Base-by-base conservation (phyloP, 2,888 invertebrate species). In the Euplexia lucipara region DNA sequence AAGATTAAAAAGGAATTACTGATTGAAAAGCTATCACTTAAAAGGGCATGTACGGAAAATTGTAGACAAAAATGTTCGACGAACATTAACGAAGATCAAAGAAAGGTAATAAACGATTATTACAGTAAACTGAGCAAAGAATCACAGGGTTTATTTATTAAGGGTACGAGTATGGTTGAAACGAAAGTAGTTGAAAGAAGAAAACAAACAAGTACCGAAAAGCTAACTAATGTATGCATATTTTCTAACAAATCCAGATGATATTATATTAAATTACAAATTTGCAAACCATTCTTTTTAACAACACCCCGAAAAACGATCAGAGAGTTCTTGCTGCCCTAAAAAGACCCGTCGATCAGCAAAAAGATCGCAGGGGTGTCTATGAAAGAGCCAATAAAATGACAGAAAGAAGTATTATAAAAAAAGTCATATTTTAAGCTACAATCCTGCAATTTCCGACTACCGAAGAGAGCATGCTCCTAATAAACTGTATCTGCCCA, bases 1-100 rank as follows among this genome's bases (percentile, higher is more conserved):
- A 37, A 37, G n/a, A 37, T 37, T n/a, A 37, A 37, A 37, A 37
- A 37, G n/a, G n/a, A 37, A 37, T 37, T 37, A 37, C 37, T 37
- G 6, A 37, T 37, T 37, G n/a, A 37, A 37, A 37, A 37, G 7
- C 37, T 37, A 37, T n/a, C 37, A n/a, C 37, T 37, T 37, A 37
- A 37, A 37, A 14, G 6, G 37, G 37, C 37, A 37, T 37, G 37
- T n/a, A 37, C 2, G 5, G 37, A 37, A 37, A 37, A 37, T 37
- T 37, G 37, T 37, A 37, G 37, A 37, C 37, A n/a, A 37, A 37
- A 37, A 37, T 37, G 37, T 37, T 37, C n/a, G 37, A n/a, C n/a
- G 37, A 37, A 37, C n/a, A 37, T n/a, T 35, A 35, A 35, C 14
- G 35, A 35, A 10, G 35, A 35, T 2, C 35, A 35, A 35, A 35